phyloP scores from a whole-genome alignment of 2,797 vertebrate species.

The Brachyrhaphis roseni region DNA sequence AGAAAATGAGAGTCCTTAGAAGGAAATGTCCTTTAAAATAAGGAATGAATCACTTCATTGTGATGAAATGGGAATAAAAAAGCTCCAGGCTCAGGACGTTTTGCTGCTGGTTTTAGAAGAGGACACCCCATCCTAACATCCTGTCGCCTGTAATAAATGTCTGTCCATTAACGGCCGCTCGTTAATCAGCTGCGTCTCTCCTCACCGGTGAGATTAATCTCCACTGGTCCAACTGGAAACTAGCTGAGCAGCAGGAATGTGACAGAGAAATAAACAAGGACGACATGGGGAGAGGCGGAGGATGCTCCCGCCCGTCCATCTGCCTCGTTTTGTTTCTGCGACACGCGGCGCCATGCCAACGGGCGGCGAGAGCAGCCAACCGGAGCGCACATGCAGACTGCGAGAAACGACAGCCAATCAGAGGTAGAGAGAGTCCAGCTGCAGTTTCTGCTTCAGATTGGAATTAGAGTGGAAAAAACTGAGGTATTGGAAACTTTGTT shows the following conservation, averaged over 20 bases:
- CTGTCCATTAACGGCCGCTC: not conserved
- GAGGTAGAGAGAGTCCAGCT: constrained; percentile 17
- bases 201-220: not conserved
- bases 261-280: constrained; percentile 54
- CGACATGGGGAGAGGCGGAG: constrained; percentile 34
- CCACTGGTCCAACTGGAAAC: constrained; percentile 15
- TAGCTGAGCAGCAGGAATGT: constrained; percentile 59
- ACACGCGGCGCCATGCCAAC: constrained; percentile 35
- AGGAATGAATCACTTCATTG: not conserved
- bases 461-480: not conserved
- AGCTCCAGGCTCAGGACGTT: not conserved
- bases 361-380: not conserved
- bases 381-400: constrained; percentile 11
- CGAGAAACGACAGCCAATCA: constrained; percentile 23
- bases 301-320: constrained; percentile 17
- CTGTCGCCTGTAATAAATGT: not conserved
- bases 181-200: not conserved
- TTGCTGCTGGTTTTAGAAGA: not conserved
- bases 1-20: too few species aligned
- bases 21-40: not conserved
- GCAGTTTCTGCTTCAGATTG: not conserved
- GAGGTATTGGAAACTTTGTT: not conserved
- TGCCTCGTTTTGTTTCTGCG: constrained; percentile 48
- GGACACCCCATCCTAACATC: not conserved
- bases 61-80: not conserved